Conservation (phyloP, 2,797 vertebrate species). For the Heteromormyrus szaboi region DNA sequence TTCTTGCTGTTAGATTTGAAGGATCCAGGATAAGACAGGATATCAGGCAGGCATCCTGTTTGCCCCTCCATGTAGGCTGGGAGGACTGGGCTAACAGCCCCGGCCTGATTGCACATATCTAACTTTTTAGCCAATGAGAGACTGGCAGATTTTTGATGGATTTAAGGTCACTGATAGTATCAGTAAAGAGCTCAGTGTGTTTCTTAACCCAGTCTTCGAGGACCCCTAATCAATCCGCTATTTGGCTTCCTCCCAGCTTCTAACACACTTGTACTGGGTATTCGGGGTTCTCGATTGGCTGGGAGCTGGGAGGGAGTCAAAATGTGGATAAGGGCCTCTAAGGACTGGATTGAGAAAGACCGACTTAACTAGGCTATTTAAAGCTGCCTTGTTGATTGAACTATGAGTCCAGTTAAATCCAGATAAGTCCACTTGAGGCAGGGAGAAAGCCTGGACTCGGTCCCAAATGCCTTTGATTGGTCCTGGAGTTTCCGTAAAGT, state of each 20-base stretch:
- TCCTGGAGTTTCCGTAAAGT: neutral
- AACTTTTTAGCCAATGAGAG: neutral
- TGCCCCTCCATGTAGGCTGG: neutral
- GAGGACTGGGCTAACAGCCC: too few relatives aligned
- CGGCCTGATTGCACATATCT: neutral
- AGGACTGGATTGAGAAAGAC: neutral
- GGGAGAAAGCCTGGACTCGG: neutral
- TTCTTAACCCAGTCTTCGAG: neutral
- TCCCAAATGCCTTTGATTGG: neutral
- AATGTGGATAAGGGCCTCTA: neutral
- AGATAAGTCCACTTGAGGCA: neutral
- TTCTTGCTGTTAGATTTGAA: neutral
- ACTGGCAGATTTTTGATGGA: neutral
- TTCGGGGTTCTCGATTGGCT: neutral
- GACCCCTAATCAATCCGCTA: neutral
- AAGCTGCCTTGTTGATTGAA: slow-evolving; percentile 24
- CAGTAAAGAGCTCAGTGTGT: slow-evolving; percentile 5
- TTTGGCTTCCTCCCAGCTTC: neutral
- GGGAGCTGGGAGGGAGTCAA: neutral
- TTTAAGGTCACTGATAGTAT: slow-evolving; percentile 4
- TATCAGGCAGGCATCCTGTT: neutral
- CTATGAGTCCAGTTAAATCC: slow-evolving; percentile 18
- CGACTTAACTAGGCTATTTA: slow-evolving; percentile 11
- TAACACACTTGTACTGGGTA: neutral
- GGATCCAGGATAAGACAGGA: neutral